phyloP scores from a whole-genome alignment of 2,797 vertebrate species.

The Gymnoscopelus braueri region DNA sequence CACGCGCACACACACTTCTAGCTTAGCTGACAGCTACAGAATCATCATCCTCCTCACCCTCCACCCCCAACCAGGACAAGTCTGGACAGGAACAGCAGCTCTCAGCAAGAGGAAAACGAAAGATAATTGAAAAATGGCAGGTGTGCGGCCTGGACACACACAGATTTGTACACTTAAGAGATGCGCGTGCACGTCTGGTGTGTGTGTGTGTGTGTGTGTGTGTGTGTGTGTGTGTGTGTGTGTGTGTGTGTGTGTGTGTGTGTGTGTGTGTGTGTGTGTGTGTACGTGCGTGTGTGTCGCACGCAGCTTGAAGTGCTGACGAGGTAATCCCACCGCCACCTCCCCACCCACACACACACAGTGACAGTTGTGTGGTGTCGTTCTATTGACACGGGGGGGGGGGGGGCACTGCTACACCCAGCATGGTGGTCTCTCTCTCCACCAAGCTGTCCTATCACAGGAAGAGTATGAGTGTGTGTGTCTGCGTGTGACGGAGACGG shows the following conservation, averaged over 20 bases:
- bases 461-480: constrained; percentile 13
- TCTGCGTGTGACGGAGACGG: constrained; percentile 3
- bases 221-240: no score
- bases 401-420: constrained; percentile 8
- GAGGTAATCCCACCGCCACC: constrained; percentile 65
- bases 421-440: constrained; percentile 39
- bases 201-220: no score
- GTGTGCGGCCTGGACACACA: constrained; percentile 45
- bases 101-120: constrained; percentile 59
- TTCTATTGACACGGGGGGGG: constrained; percentile 54
- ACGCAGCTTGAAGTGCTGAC: no score
- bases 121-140: constrained; percentile 76
- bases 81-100: constrained; percentile 62
- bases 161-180: constrained; percentile 40
- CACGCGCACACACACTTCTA: constrained; percentile 32
- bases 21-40: constrained; percentile 36
- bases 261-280: neutral
- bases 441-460: neutral
- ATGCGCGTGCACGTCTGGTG: constrained; percentile 18
- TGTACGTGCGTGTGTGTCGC: no score
- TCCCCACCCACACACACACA: constrained; percentile 37
- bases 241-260: no score
- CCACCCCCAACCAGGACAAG: constrained; percentile 44
- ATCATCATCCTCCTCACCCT: constrained; percentile 35
- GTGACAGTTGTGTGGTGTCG: constrained; percentile 4